Base-by-base conservation (phyloP, 2,797 vertebrate genomes). In the Numenius phaeopus region DNA sequence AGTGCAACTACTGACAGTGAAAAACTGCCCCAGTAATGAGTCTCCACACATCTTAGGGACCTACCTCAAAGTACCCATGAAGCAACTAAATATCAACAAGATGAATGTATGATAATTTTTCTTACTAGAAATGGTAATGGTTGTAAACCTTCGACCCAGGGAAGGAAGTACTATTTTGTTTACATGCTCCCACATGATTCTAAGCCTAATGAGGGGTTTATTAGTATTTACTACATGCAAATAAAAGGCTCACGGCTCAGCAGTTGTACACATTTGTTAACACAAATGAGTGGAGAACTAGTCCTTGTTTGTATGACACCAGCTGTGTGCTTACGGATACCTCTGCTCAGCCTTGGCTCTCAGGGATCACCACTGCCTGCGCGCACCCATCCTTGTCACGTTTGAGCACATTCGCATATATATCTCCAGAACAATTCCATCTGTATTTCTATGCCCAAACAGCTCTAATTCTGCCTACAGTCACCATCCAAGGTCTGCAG, bases 161-260 rank as follows among this genome's bases (percentile, higher is more conserved):
- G 84, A 93, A 62, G 52, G 69, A 86, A 91, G 44, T 29, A 75
- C 30, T 52, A 8, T 52, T 77, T 86, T 91, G 23, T 67, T 90
- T 87, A 93, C 49, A n/a, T 32, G 13, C 49, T 94, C 66, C 72
- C 23, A 50, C 46, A 65, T 55, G 39, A 83, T 42, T 79, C 84
- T 72, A 80, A 77, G 75, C 75, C 61, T 47, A 86, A 83, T 54
- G 34, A 92, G 23, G 29, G 9, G 13, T 57, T 88, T 92, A 87
- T 87, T 85, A 80, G 76, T 42, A 86, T 89, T 95, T 91, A 94
- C 27, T 42, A 32, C 14, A 58, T 17, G 55, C 46, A 89, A 87
- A 87, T 89, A 86, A 78, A 89, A 90, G 69, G 23, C 16, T 86
- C 9, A 40, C 4, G 8, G 83, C 64, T 78, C 76, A 83, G 82